Evolutionary conservation across 2,888 invertebrate genomes (phyloP), one percentile per base, ranked within the genome.

Genomic region (Lottia gigantea): DNA sequence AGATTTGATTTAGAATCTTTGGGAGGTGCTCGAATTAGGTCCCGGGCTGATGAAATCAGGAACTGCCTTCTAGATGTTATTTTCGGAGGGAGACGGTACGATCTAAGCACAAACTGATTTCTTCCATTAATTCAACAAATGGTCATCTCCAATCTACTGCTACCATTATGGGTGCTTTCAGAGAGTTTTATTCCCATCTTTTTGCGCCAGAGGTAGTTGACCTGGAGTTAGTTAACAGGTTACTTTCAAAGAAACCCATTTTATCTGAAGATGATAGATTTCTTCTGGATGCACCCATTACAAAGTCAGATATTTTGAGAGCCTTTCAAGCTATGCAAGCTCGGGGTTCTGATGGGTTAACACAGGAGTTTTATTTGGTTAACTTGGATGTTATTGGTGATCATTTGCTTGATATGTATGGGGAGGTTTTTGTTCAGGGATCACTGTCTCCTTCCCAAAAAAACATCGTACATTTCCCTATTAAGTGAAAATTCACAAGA

Each of bases 301-400:
- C 62, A 46, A 63, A 62, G 62, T 45, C 62, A 11, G 64, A 68
- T 63, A 25, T 62, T 25, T 46, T 47, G 15, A 46, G n/a, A 7
- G 68, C 74, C n/a, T 46, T 75, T 14, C 69, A 68, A 25, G 63
- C 61, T n/a, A 73, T 71, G 61, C 73, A 75, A 62, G 70, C 74
- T 19, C 77, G 74, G n/a, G 77, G 76, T 55, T 61, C 68, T 49
- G 78, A 78, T 68, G 77, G 78, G 3, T 47, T 78, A 7, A 62
- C 76, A 26, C 75, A 71, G 62, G 76, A 77, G 64, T 75, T 77
- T 69, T 78, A 75, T 64, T 40, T 66, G 1, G 26, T 49, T 19
- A 74, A 74, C 64, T 71, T 68, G 15, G 65, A 72, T 62, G 16
- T 73, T 26, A 55, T 78, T 49, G 31, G 49, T 16, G 71, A 72